Percentiles rank a stretch among this genome's conserved stretches.
Evolutionary conservation across 2,888 invertebrate genomes (phyloP).

Genomic region (Phorcus lineatus): DNA sequence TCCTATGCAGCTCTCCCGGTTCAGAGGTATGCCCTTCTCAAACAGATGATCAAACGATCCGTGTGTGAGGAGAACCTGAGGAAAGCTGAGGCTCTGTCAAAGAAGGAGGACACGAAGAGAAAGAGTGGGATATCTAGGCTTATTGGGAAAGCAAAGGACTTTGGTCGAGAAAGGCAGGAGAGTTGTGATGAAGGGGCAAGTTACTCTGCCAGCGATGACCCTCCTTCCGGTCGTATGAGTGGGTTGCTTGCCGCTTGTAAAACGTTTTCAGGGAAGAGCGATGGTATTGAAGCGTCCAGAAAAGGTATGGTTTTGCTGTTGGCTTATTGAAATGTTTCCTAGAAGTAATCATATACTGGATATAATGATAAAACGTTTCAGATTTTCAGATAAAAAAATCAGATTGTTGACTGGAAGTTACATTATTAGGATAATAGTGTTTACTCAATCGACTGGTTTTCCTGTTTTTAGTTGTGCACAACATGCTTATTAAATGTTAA

Average conservation of each 20-base stretch:
- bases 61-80: conserved; percentile 34
- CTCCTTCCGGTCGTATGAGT: conserved; percentile 8
- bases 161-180: not conserved
- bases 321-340: too few species aligned
- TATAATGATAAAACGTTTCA: too few species aligned
- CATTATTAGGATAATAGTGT: too few species aligned
- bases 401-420: too few species aligned
- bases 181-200: not conserved
- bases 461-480: too few species aligned
- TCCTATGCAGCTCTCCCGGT: conserved; percentile 34
- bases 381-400: too few species aligned
- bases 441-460: too few species aligned
- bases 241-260: conserved; percentile 37
- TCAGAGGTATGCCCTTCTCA: conserved; percentile 35
- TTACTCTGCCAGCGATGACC: not conserved
- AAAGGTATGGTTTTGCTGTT: not conserved
- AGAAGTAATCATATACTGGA: too few species aligned
- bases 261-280: conserved; percentile 38
- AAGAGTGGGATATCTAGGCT: not conserved
- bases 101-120: conserved; percentile 5
- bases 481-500: not conserved
- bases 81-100: not conserved
- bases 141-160: not conserved
- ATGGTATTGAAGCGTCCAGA: conserved; percentile 21
- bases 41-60: conserved; percentile 37